These are phyloP conservation scores for Malacoraja senta DNA, from an alignment of 2,797 vertebrate species.

Conservation along the genomic window DNA sequence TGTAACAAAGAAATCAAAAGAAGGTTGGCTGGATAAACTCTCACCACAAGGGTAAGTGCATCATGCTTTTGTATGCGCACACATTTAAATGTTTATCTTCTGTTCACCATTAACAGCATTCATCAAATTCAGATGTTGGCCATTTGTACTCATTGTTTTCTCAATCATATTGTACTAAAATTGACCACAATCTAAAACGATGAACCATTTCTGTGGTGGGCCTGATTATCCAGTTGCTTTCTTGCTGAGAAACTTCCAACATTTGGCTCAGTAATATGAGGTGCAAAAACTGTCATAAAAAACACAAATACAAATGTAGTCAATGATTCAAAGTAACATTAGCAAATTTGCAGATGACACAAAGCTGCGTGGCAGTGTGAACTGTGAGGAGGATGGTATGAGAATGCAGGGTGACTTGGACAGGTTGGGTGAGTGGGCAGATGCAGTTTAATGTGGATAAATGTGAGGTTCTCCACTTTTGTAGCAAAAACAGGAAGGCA, in stretches of 20 bases:
- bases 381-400: too few relatives aligned
- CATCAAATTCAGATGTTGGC: too few relatives aligned
- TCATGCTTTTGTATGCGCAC: neutral
- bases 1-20: slow-evolving; percentile 60
- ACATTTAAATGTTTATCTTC: neutral
- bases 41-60: slow-evolving; percentile 80
- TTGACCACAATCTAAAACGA: neutral
- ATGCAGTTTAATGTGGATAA: too few relatives aligned
- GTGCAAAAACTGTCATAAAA: neutral
- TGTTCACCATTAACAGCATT: neutral
- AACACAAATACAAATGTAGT: neutral
- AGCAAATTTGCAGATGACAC: too few relatives aligned
- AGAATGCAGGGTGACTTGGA: too few relatives aligned
- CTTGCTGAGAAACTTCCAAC: neutral
- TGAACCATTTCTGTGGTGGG: neutral
- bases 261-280: neutral
- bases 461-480: too few relatives aligned
- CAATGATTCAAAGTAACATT: neutral
- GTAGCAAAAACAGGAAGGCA: too few relatives aligned
- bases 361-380: too few relatives aligned
- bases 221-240: neutral
- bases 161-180: too few relatives aligned
- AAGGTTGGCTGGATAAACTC: slow-evolving; percentile 92
- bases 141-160: neutral
- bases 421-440: too few relatives aligned